Percentiles rank a stretch among this genome's conserved stretches.
Conservation (phyloP, 2,888 invertebrate genomes). For the Rhodophaea formosa region DNA sequence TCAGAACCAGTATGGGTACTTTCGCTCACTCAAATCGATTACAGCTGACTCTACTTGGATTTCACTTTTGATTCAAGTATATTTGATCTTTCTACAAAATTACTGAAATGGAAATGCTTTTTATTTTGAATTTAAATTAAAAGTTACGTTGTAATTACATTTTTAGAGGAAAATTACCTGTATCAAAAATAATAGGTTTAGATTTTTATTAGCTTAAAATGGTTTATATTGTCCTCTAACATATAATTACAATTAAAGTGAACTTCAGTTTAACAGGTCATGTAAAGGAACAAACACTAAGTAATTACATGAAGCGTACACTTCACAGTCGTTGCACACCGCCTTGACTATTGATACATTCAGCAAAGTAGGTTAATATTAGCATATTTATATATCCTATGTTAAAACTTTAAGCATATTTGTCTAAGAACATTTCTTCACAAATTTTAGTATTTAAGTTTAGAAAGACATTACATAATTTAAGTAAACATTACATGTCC, state of each 20-base stretch:
- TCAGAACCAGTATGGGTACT: constrained; percentile 73
- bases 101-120: neutral
- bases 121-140: too few species aligned
- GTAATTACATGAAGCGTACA: neutral
- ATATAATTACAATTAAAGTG: too few species aligned
- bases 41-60: constrained; percentile 59
- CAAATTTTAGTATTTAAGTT: neutral
- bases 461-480: constrained; percentile 2
- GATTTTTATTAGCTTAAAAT: too few species aligned
- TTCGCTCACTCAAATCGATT: constrained; percentile 68
- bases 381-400: constrained; percentile 22
- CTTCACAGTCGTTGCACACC: neutral
- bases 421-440: constrained; percentile 6
- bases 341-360: neutral
- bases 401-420: constrained; percentile 3
- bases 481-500: constrained; percentile 26
- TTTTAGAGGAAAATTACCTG: too few species aligned
- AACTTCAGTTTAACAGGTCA: neutral
- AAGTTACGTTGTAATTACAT: too few species aligned
- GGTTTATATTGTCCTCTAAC: too few species aligned
- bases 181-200: too few species aligned
- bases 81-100: neutral
- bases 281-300: neutral
- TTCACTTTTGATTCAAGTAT: constrained; percentile 65
- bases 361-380: constrained; percentile 24